Base-by-base conservation (phyloP, 2,797 vertebrate species). In the Labroides dimidiatus region DNA sequence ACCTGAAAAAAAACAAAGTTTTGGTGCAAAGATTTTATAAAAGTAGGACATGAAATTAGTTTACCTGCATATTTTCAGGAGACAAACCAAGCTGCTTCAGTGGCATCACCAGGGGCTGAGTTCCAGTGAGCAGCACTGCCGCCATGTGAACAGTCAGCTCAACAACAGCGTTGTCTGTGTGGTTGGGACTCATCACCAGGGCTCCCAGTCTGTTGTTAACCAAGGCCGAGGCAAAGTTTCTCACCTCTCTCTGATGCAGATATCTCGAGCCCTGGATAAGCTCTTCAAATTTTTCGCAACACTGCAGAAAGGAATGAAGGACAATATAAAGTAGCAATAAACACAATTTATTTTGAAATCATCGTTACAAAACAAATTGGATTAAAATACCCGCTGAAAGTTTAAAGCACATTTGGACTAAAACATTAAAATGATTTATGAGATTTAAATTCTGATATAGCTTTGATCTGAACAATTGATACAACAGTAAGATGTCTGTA, bases 41-140 rank as follows among this genome's bases (percentile, higher is more conserved):
- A 11, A 41, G 0, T 6, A 6, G 2, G 6, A 55, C 9, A 37
- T 37, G 6, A 61, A 17, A 6, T 43, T 11, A 4, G 4, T 75
- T 80, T 88, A 97, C 96, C 95, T 70, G 72, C 96, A 97, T 96
- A 63, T 21, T 64, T 43, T 10, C 19, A 0, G 96, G 94, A 10
- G 14, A 55, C 63, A 95, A 91, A 0, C 94, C 95, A 80, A 97
- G 77, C 4, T 90, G 87, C 74, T 80, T 87, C 2, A 97, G 90
- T n/a, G 96, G 96, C 51, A 57, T 72, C 67, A 96, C 61, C 60
- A 93, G 0, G 0, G 4, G n/a, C 43, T 86, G 80, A 19, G 78
- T 85, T 10, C 83, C 77, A 0, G 84, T 93, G 20, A 95, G 88
- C 52, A 97, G 70, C 53, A 96, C 36, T 0, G 78, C 84, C 0